Evolutionary conservation across 2,113 vertebrate species (phyloP), one percentile per base, ranked within the genome.

Genomic region (Tursiops truncatus): DNA sequence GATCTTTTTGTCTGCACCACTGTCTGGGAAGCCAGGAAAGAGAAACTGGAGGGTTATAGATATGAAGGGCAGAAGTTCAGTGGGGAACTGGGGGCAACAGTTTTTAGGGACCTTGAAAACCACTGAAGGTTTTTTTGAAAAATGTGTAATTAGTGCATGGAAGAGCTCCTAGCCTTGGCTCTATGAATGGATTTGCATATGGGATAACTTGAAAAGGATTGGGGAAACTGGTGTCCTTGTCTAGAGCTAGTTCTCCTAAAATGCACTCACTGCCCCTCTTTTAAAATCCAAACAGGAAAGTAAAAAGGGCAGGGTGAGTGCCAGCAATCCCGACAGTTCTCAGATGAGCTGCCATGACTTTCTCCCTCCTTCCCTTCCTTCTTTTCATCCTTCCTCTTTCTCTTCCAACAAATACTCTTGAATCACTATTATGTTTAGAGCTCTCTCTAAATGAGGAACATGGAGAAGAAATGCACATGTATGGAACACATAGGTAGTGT

Each of bases 1-100:
- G 94, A 92, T 95, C 95, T 71, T 96, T 98, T 98, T 84, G 97
- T 44, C 85, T 97, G 83, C 91, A 73, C 82, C 84, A 80, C 94
- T 96, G 95, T 97, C 97, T 94, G 92, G 96, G 83, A 97, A 95
- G 83, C 67, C 47, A n/a, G 80, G 97, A 67, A 71, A 96, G 67
- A 71, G 81, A 93, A 95, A 90, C 58, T 9, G 11, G 67, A 96
- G 82, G 1, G 50, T 95, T 95, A 95, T 95, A 95, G 96, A 76
- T 96, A 89, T 8, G 90, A 95, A 97, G 96, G 94, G 77, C 88
- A 93, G 88, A 91, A 92, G 58, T 96, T 89, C 56, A 83, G 62
- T n/a, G 63, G 67, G 86, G 44, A 95, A 28, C 21, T 62, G 25
- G 84, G 41, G 36, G 63, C 25, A 65, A 50, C 36, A 83, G 81